phyloP scores from a whole-genome alignment of 2,113 vertebrate species.

The Pterophyllum scalare region DNA sequence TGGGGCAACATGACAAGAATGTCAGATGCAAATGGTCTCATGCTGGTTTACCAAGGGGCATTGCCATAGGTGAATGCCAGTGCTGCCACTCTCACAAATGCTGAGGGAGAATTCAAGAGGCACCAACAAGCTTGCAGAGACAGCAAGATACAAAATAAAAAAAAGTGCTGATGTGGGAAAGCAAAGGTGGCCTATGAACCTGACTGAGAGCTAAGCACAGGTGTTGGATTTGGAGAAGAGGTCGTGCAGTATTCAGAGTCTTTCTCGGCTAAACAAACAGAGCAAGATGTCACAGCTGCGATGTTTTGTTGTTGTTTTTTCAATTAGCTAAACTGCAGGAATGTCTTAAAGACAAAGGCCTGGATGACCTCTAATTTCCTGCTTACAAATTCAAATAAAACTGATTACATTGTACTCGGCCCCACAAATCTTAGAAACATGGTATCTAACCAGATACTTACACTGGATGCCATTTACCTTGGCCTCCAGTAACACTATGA shows the following conservation, averaged over 20 bases:
- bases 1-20: slow-evolving; percentile 38
- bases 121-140: neutral
- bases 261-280: neutral
- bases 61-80: slow-evolving; percentile 61
- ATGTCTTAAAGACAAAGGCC: too few relatives aligned
- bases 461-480: too few relatives aligned
- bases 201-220: neutral
- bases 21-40: slow-evolving; percentile 43
- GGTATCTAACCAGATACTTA: too few relatives aligned
- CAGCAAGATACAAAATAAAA: neutral
- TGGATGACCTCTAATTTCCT: too few relatives aligned
- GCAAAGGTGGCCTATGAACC: neutral
- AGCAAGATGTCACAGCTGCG: neutral
- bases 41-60: slow-evolving; percentile 45
- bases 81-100: slow-evolving; percentile 47
- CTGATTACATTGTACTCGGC: too few relatives aligned
- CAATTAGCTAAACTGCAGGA: too few relatives aligned
- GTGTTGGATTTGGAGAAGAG: neutral
- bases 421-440: too few relatives aligned
- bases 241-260: neutral
- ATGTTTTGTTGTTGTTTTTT: neutral
- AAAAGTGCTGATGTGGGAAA: slow-evolving; percentile 9
- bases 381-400: too few relatives aligned
- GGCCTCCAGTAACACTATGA: too few relatives aligned
- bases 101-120: slow-evolving; percentile 16